Base-by-base conservation (phyloP, 2,797 vertebrate genomes). In the Sardinella longiceps region DNA sequence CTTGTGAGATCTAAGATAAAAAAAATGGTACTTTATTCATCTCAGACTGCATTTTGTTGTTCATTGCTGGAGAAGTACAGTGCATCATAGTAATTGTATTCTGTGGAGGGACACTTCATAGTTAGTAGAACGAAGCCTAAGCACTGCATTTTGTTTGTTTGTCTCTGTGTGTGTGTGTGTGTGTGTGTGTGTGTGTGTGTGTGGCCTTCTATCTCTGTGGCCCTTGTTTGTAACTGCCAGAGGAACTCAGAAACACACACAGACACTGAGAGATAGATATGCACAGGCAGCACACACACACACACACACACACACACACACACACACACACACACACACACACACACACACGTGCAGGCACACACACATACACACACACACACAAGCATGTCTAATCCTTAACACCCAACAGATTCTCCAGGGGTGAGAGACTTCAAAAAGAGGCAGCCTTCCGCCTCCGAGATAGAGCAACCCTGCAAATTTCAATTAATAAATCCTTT, bases 371-470 rank as follows among this genome's bases (percentile, higher is more conserved):
- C 66, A 39, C 66, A 74, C 66, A 30, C 77, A 14, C 33, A 28
- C 66, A 23, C n/a, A 30, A n/a, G 56, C 91, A 87, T 92, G 91
- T 93, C 93, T 93, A 94, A 96, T 95, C 90, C 92, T 88, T 90
- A 93, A 93, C 93, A 93, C 89, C 91, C 91, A 90, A 92, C 90
- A 91, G 91, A 86, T 90, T 91, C 92, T 92, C 91, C 90, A 90
- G 92, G 94, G 81, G 89, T 88, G 90, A 90, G 87, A 89, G 92
- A 94, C 94, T 94, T 95, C 94, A 95, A 94, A 95, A 93, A 91
- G 91, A 90, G 85, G 80, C 85, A 83, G 84, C 88, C 88, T 86
- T 86, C 87, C 87, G 84, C 88, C 39, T 60, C 81, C 82, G 87
- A 90, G 88, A 90, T 90, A 88, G 88, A 89, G 83, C 85, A 84